Conservation (phyloP, 2,797 vertebrate species). For the Varecia variegata region DNA sequence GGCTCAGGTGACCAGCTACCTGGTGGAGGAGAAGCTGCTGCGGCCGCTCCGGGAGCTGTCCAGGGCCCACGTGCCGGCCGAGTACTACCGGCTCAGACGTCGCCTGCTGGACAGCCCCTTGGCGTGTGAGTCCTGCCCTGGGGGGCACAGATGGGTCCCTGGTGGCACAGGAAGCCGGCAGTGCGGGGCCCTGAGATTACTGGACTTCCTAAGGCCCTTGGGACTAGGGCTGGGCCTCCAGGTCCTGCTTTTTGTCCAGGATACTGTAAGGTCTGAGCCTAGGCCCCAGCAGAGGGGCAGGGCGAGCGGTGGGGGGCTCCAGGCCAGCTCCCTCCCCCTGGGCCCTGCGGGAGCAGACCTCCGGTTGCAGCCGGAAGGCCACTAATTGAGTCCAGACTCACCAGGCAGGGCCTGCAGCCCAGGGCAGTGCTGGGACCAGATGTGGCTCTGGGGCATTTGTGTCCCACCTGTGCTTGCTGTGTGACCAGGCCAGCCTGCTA, state of each 20-base stretch:
- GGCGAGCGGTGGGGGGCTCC: rapidly evolving
- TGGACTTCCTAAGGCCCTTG: background rate
- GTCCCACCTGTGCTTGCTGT: rapidly evolving
- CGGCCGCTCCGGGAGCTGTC: slow-evolving; percentile 83
- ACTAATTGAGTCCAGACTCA: background rate
- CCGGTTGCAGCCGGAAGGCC: background rate
- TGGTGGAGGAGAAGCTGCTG: slow-evolving; percentile 90
- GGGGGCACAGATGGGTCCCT: too few relatives aligned
- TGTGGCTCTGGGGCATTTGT: rapidly evolving
- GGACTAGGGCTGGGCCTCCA: background rate
- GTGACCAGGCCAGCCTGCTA: rapidly evolving
- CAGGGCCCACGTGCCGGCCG: slow-evolving; percentile 82
- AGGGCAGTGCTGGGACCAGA: background rate
- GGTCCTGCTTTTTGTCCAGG: background rate
- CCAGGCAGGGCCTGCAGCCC: background rate
- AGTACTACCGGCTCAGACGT: slow-evolving; percentile 86
- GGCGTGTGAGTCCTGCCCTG: slow-evolving; percentile 81
- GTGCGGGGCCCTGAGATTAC: too few relatives aligned
- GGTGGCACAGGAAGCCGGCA: background rate
- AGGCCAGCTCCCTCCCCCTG: background rate
- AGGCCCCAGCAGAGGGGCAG: background rate
- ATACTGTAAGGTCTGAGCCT: background rate
- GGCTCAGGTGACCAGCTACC: slow-evolving; percentile 82
- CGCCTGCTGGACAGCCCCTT: slow-evolving; percentile 90
- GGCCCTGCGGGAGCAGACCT: background rate